Evolutionary conservation across 2,113 vertebrate species (phyloP).

Genomic region (Dasyurus viverrinus): DNA sequence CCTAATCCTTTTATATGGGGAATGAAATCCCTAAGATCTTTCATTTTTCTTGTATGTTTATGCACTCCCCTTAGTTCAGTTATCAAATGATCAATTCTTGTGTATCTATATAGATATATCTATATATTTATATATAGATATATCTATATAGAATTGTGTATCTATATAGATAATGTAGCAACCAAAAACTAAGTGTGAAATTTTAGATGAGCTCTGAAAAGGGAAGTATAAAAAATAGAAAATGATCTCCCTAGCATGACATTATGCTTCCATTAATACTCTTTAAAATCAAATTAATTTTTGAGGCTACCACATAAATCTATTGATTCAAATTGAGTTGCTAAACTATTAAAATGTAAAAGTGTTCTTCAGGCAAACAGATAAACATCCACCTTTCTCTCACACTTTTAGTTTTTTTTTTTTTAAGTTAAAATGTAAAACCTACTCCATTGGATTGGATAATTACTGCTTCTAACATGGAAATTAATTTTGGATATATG

Average conservation of each 20-base stretch:
- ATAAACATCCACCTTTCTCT: neutral
- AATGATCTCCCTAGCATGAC: neutral
- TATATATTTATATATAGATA: too few relatives aligned
- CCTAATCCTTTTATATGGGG: neutral
- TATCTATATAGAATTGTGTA: too few relatives aligned
- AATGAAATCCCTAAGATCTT: neutral
- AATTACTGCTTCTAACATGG: neutral
- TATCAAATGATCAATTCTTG: neutral
- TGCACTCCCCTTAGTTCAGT: neutral
- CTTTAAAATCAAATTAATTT: neutral
- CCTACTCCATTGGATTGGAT: neutral
- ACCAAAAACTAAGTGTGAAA: neutral
- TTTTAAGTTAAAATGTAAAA: neutral
- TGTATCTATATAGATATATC: neutral
- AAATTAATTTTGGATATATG: neutral
- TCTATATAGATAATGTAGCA: neutral
- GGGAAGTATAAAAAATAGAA: neutral
- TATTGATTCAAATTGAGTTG: neutral
- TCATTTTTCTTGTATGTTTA: neutral
- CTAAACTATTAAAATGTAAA: neutral
- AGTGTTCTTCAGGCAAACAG: neutral
- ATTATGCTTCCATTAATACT: neutral
- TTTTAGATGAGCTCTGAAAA: neutral
- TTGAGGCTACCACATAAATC: neutral
- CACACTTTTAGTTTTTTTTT: neutral